Conservation (phyloP, 2,888 invertebrate genomes). For the Lasioglossum zephyrum region DNA sequence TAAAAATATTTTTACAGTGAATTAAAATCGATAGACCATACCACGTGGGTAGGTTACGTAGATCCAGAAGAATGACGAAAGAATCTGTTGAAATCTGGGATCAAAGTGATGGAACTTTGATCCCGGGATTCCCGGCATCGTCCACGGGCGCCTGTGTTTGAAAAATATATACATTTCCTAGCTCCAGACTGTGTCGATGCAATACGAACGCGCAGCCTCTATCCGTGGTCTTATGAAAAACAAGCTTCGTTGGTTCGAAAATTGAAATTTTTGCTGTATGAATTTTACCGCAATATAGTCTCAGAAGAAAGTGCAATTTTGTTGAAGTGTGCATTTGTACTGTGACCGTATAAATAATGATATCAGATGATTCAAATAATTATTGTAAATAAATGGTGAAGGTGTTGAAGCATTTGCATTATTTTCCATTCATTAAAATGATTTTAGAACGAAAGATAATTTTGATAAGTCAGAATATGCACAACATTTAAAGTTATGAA, state of each 20-base stretch:
- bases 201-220: not conserved
- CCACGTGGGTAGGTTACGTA: not conserved
- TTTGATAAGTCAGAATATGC: no score
- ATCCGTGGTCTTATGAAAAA: not conserved
- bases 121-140: constrained; percentile 26
- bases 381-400: not conserved
- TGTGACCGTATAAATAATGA: no score
- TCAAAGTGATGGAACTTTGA: constrained; percentile 52
- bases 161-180: not conserved
- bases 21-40: not conserved
- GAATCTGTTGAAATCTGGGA: constrained; percentile 39
- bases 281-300: not conserved
- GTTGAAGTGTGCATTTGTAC: not conserved
- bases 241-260: not conserved
- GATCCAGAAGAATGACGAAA: not conserved
- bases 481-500: no score
- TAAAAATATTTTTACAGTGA: not conserved
- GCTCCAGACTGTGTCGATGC: not conserved
- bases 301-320: not conserved
- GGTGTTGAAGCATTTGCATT: not conserved
- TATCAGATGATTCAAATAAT: no score
- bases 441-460: not conserved
- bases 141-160: constrained; percentile 15
- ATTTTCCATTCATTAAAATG: not conserved
- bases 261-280: not conserved